Conservation (phyloP, 2,888 invertebrate species). For the Aporophyla lueneburgensis region DNA sequence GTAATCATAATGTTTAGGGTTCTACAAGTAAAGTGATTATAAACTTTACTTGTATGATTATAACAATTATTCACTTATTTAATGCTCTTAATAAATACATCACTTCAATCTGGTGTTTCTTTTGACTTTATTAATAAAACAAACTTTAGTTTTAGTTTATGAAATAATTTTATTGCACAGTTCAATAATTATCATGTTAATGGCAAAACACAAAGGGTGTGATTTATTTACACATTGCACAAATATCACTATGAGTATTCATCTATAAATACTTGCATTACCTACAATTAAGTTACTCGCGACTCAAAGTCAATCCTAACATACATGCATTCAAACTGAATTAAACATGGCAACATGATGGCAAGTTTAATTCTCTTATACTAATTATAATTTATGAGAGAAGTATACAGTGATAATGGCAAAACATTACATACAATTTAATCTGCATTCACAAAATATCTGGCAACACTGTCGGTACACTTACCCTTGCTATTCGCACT, state of each 20-base stretch:
- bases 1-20: slow-evolving; percentile 62
- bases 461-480: slow-evolving; percentile 55
- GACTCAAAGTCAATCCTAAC: slow-evolving; percentile 56
- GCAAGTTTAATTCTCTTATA: slow-evolving; percentile 87
- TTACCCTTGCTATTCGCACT: slow-evolving; percentile 39
- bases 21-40: slow-evolving; percentile 58
- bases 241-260: slow-evolving; percentile 72
- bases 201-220: slow-evolving; percentile 67
- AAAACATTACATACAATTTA: slow-evolving; percentile 60
- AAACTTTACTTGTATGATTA: slow-evolving; percentile 58
- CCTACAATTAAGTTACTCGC: slow-evolving; percentile 56
- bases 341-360: slow-evolving; percentile 88
- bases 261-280: slow-evolving; percentile 63
- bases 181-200: slow-evolving; percentile 65
- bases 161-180: slow-evolving; percentile 82
- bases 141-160: slow-evolving; percentile 49
- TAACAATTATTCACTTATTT: slow-evolving; percentile 66
- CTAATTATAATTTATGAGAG: slow-evolving; percentile 61
- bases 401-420: slow-evolving; percentile 71
- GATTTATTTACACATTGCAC: slow-evolving; percentile 73
- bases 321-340: slow-evolving; percentile 72
- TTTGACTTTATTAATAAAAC: slow-evolving; percentile 58
- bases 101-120: slow-evolving; percentile 67
- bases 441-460: slow-evolving; percentile 45
- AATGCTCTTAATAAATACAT: slow-evolving; percentile 83